Percentiles rank a stretch among this genome's conserved stretches.
Conservation (phyloP, 2,888 invertebrate genomes). For the Parelbella ahira region DNA sequence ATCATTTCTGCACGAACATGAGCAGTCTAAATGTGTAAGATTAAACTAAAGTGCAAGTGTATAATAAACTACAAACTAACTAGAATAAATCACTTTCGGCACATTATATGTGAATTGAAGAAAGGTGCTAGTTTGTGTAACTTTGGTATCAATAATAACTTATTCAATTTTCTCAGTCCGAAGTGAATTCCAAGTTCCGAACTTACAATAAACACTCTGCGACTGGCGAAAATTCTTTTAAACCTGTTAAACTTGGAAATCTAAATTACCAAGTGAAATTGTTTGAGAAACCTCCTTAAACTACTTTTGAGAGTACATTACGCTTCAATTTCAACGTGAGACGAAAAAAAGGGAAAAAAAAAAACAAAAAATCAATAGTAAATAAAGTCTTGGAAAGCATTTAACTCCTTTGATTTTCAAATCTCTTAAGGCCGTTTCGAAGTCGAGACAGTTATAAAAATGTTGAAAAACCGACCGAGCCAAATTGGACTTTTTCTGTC, state of each 20-base stretch:
- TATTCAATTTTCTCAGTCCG: conserved; percentile 16
- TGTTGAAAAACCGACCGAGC: conserved; percentile 31
- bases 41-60: no score
- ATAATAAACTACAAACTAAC: no score
- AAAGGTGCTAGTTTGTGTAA: no score
- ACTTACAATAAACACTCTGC: conserved; percentile 20
- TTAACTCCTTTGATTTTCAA: conserved; percentile 49
- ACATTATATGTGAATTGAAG: no score
- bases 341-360: conserved; percentile 16
- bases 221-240: conserved; percentile 21
- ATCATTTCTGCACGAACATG: no score
- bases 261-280: conserved; percentile 25
- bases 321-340: conserved; percentile 19
- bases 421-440: conserved; percentile 43
- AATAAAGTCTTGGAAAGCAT: conserved; percentile 39
- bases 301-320: conserved; percentile 18
- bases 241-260: conserved; percentile 24
- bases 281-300: conserved; percentile 22
- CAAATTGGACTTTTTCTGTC: conserved; percentile 39
- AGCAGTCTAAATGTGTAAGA: no score
- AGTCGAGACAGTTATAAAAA: conserved; percentile 37
- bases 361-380: conserved; percentile 38
- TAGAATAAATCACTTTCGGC: no score
- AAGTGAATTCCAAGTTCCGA: conserved; percentile 11
- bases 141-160: no score